phyloP scores from a whole-genome alignment of 2,797 vertebrate genomes.

The Naso thynnoides region DNA sequence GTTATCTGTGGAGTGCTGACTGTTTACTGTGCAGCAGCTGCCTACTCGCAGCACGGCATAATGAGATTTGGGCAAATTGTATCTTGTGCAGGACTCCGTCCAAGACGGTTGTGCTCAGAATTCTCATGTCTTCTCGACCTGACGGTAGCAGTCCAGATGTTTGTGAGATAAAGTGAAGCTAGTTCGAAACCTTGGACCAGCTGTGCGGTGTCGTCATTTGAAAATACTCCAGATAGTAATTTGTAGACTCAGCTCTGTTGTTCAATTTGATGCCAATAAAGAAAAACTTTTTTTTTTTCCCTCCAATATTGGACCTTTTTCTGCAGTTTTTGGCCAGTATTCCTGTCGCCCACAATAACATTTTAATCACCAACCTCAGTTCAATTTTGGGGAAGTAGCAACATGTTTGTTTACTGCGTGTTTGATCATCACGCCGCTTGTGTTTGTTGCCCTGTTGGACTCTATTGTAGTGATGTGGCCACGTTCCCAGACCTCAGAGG shows the following conservation, averaged over 20 bases:
- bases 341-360: not conserved
- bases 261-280: not conserved
- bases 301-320: not conserved
- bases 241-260: not conserved
- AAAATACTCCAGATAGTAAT: not conserved
- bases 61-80: constrained; percentile 66
- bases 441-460: constrained; percentile 2
- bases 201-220: not conserved
- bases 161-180: not conserved
- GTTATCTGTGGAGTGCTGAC: constrained; percentile 64
- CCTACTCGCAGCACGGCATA: constrained; percentile 53
- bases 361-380: not conserved
- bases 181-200: not conserved
- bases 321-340: not conserved
- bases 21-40: constrained; percentile 57
- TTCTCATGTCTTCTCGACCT: constrained; percentile 14
- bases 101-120: constrained; percentile 20
- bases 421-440: not conserved
- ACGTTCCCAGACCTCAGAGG: not conserved
- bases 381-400: not conserved
- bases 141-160: constrained; percentile 28
- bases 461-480: not conserved
- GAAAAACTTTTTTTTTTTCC: not conserved
- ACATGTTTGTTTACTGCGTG: not conserved
- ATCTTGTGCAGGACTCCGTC: constrained; percentile 45